These are phyloP conservation scores for Python bivittatus DNA, from an alignment of 2,113 vertebrate genomes.

Conservation along the genomic window DNA sequence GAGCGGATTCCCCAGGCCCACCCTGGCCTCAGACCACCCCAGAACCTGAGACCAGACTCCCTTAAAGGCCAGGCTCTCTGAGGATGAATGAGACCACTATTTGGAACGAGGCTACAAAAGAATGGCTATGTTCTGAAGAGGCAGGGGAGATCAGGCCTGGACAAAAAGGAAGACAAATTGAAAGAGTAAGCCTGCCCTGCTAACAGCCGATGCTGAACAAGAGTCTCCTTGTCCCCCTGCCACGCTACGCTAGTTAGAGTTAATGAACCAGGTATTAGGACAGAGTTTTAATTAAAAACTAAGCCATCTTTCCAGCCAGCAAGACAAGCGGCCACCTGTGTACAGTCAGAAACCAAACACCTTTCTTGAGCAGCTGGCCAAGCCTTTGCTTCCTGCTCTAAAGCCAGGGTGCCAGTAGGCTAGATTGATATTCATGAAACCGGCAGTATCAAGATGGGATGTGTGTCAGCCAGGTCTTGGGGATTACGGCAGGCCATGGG, in stretches of 20 bases:
- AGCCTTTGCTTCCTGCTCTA: background rate
- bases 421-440: background rate
- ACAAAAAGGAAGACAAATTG: slow-evolving; percentile 53
- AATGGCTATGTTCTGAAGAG: slow-evolving; percentile 26
- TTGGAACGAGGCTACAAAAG: background rate
- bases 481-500: background rate
- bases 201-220: slow-evolving; percentile 56
- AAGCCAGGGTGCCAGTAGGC: background rate
- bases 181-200: slow-evolving; percentile 39
- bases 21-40: slow-evolving; percentile 39
- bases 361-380: background rate
- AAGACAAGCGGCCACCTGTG: slow-evolving; percentile 54
- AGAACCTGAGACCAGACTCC: background rate
- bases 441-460: background rate
- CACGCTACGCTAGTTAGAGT: slow-evolving; percentile 54
- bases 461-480: background rate
- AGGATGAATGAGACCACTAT: slow-evolving; percentile 52
- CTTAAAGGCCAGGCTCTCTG: background rate
- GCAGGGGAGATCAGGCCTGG: background rate
- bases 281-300: slow-evolving; percentile 69
- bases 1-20: background rate
- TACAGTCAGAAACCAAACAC: slow-evolving; percentile 22
- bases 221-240: slow-evolving; percentile 56
- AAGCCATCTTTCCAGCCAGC: slow-evolving; percentile 54
- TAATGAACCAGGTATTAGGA: slow-evolving; percentile 44